A percentile compares a stretch with the other conserved stretches of the same genome.
phyloP scores from a whole-genome alignment of 2,888 invertebrate species.

The Suillia variegata region DNA sequence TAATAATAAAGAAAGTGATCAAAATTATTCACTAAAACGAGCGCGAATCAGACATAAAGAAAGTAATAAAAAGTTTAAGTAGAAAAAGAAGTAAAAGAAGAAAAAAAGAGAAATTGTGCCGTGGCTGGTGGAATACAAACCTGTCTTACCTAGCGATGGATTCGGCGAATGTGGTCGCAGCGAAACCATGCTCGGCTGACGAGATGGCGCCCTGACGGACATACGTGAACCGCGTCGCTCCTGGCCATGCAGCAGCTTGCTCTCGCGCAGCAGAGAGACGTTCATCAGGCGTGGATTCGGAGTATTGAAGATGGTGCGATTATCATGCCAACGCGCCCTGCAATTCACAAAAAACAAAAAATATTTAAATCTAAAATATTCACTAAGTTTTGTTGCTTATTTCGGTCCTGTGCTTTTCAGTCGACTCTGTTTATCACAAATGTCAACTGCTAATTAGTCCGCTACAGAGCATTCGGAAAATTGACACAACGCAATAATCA shows the following conservation, averaged over 20 bases:
- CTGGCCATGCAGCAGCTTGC: constrained; percentile 75
- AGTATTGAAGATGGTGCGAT: constrained; percentile 91
- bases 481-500: too few species aligned
- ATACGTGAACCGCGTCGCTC: constrained; percentile 81
- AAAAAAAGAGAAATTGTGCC: constrained; percentile 25
- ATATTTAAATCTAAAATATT: neutral
- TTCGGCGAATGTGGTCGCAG: constrained; percentile 76
- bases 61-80: constrained; percentile 14
- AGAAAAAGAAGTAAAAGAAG: constrained; percentile 13
- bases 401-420: neutral
- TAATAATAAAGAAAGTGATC: neutral
- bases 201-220: constrained; percentile 79
- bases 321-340: constrained; percentile 91
- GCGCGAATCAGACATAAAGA: constrained; percentile 32
- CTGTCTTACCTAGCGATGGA: constrained; percentile 63
- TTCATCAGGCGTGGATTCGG: constrained; percentile 94
- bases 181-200: constrained; percentile 85
- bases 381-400: neutral
- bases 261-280: constrained; percentile 81
- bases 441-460: too few species aligned
- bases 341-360: constrained; percentile 53
- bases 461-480: too few species aligned
- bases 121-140: constrained; percentile 56
- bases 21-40: too few species aligned
- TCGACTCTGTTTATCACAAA: neutral